Conservation (phyloP, 2,888 invertebrate species). For the Chloromyia formosa region DNA sequence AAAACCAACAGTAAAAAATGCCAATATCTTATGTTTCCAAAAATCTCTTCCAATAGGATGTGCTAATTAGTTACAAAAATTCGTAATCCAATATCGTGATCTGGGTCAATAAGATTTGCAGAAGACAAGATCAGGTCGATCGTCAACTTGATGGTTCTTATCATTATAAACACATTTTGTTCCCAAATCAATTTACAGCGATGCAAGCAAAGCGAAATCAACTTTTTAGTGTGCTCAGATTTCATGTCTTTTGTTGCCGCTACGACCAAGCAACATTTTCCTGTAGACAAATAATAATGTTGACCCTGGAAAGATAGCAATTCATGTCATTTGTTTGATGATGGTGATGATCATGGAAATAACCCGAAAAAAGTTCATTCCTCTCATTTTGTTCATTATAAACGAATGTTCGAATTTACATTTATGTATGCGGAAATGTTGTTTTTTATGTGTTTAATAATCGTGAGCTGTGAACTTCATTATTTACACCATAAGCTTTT, state of each 20-base stretch:
- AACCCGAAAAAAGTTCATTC: neutral
- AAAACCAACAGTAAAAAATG: too few relatives aligned
- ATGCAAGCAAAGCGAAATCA: neutral
- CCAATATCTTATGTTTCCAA: too few relatives aligned
- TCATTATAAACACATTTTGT: neutral
- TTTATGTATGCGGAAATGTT: neutral
- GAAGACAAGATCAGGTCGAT: neutral
- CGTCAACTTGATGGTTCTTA: neutral
- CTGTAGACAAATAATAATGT: neutral
- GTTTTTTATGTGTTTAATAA: too few relatives aligned
- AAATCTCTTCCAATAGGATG: too few relatives aligned
- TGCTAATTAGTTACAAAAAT: too few relatives aligned
- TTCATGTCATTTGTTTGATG: conserved; percentile 2
- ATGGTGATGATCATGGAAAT: neutral
- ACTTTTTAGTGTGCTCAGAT: neutral
- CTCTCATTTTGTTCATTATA: neutral
- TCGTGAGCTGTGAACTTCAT: too few relatives aligned
- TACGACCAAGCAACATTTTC: neutral
- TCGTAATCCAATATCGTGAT: neutral
- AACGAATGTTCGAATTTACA: neutral
- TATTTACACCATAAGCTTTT: too few relatives aligned
- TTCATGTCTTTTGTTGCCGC: neutral
- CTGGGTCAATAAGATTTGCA: conserved; percentile 19
- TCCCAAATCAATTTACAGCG: neutral
- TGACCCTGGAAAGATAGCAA: neutral